These are phyloP conservation scores for Hipposideros larvatus DNA, from an alignment of 2,797 vertebrate genomes.

Conservation along the genomic window DNA sequence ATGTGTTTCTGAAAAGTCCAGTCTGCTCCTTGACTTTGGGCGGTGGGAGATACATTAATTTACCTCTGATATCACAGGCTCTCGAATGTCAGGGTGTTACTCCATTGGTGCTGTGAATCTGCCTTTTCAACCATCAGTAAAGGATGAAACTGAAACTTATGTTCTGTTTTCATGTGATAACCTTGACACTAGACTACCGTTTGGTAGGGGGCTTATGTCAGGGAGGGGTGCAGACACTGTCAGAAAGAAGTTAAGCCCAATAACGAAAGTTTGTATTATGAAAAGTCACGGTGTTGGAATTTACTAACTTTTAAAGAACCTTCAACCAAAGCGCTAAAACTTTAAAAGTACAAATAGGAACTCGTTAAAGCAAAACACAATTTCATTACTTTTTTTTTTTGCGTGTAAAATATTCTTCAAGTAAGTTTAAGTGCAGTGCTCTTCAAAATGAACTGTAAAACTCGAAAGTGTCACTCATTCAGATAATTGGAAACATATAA, in stretches of 20 bases:
- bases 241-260: conserved; percentile 58
- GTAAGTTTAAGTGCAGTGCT: conserved; percentile 80
- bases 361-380: conserved; percentile 76
- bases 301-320: conserved; percentile 82
- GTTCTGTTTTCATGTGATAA: conserved; percentile 73
- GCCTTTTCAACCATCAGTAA: conserved; percentile 11
- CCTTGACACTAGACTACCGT: conserved; percentile 71
- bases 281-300: conserved; percentile 75
- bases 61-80: conserved; percentile 13
- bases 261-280: conserved; percentile 64
- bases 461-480: conserved; percentile 88
- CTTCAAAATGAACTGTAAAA: conserved; percentile 87
- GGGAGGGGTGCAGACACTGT: neutral
- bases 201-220: conserved; percentile 2
- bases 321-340: conserved; percentile 67
- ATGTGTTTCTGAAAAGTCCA: conserved; percentile 57
- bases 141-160: neutral
- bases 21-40: conserved; percentile 45
- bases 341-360: conserved; percentile 71
- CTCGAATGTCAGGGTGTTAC: neutral
- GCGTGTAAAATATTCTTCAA: conserved; percentile 82
- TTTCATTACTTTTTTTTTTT: conserved; percentile 76
- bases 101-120: neutral
- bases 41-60: conserved; percentile 51
- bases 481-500: conserved; percentile 88